These are phyloP conservation scores for Camponotus floridanus DNA, from an alignment of 1,140 invertebrate species.

Conservation along the genomic window DNA sequence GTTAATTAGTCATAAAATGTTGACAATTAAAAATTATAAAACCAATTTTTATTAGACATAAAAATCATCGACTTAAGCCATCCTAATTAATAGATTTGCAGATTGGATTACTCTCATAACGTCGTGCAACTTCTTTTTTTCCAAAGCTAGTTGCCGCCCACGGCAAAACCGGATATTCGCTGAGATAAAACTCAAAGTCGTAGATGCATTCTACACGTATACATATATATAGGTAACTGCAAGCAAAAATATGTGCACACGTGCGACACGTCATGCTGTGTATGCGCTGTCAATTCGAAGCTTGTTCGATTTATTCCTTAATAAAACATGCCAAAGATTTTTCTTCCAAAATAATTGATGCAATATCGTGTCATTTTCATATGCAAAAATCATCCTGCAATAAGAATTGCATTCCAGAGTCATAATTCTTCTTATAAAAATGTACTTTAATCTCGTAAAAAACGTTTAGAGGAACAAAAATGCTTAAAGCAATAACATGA, in stretches of 20 bases:
- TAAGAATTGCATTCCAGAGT: background rate
- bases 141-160: background rate
- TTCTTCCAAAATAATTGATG: slow-evolving; percentile 14
- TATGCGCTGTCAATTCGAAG: slow-evolving; percentile 27
- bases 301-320: slow-evolving; percentile 25
- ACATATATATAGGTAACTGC: background rate
- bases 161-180: background rate
- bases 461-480: background rate
- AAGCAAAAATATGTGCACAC: slow-evolving; percentile 1
- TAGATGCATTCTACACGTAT: slow-evolving; percentile 10
- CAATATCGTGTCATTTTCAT: slow-evolving; percentile 26
- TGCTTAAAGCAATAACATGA: background rate
- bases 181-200: slow-evolving; percentile 42
- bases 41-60: background rate
- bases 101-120: background rate
- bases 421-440: background rate
- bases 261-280: slow-evolving; percentile 25
- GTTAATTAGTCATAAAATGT: too few relatives aligned
- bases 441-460: background rate
- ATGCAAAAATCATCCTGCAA: background rate
- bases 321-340: slow-evolving; percentile 26
- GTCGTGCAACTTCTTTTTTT: slow-evolving; percentile 8
- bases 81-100: background rate
- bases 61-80: background rate
- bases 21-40: too few relatives aligned